Base-by-base conservation (phyloP, 2,888 invertebrate species). In the Acronicta alni region DNA sequence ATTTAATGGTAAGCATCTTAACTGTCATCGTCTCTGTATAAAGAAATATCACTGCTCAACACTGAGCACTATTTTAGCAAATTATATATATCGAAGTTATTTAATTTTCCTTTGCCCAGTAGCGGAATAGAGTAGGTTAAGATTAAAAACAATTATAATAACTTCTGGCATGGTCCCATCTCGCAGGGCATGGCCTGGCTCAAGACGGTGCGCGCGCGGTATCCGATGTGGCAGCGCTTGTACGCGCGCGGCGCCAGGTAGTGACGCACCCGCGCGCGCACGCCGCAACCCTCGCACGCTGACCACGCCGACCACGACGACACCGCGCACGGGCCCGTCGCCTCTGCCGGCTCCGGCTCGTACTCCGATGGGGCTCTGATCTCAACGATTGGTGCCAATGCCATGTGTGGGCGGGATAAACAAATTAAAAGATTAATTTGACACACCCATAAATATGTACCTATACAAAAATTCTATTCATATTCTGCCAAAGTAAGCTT, bases 301-400 rank as follows among this genome's bases (percentile, higher is more conserved):
- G 97, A 97, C 97, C 97, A 98, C 35, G 95, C 95, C 1, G 96
- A 95, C 97, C 98, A 98, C 16, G 95, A 92, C 0, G 97, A 96
- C 53, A 97, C 91, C 0, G 96, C 96, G 81, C 97, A 97, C 64
- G 85, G 94, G n/a, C 90, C 89, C 14, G 83, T 70, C 12, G 84
- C 67, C 69, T 69, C 91, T 20, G 87, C 95, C 42, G 89, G 93
- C 4, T 94, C 93, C n/a, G 89, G 90, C 79, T 95, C 94, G 79
- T 87, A 93, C 65, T 89, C 95, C 58, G 89, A 93, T 66, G 80
- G 86, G 61, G 88, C 89, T 62, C 94, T 94, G 61, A 1, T n/a
- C n/a, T n/a, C 35, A n/a, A 5, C 35, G 4, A 12, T 30, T 26
- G 5, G 3, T 23, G n/a, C n/a, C n/a, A 23, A 6, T 23, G 23